Evolutionary conservation across 2,797 vertebrate species (phyloP), one percentile per base, ranked within the genome.

Genomic region (Sebastes cheni): DNA sequence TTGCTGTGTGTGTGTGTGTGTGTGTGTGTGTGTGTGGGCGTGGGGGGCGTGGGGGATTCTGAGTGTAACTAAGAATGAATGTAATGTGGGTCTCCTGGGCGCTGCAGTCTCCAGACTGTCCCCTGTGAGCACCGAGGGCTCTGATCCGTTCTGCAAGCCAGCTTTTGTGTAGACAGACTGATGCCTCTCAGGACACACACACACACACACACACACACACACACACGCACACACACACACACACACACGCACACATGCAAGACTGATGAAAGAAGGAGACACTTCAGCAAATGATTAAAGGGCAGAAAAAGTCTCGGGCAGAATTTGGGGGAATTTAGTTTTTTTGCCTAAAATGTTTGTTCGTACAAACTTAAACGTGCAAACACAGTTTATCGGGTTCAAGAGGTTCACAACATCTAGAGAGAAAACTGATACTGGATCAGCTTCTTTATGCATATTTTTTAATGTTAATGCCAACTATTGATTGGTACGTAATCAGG

Each of bases 241-340:
- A 12, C 32, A 34, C 32, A 34, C 34, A 72, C 23, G 23, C 25
- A 25, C 25, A 25, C 25, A 25, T 14, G 90, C 85, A 93, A 93
- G 79, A 77, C 91, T 95, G 92, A 94, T 92, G 93, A 93, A 94
- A 94, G 87, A 89, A 20, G 8, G 60, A 92, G 89, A 92, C 90
- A 92, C 67, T 89, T 82, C 36, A 67, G 75, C 56, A 66, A 69
- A 85, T 82, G 72, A 88, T 82, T 85, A 88, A 85, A 88, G 50
- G 60, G 72, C 50, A 62, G 12, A 9, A 20, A 85, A 88, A 75
- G 80, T 86, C 78, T 67, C 22, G 3, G 13, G 46, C 72, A 54
- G 69, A 74, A 60, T 67, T 75, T 42, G 13, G 20, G 20, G 16
- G 42, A 65, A 70, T 80, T 73, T 13, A n/a, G 20, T 0, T 32